Percentiles rank a stretch among this genome's conserved stretches.
Conservation (phyloP, 2,113 vertebrate species). For the Alligator mississippiensis region DNA sequence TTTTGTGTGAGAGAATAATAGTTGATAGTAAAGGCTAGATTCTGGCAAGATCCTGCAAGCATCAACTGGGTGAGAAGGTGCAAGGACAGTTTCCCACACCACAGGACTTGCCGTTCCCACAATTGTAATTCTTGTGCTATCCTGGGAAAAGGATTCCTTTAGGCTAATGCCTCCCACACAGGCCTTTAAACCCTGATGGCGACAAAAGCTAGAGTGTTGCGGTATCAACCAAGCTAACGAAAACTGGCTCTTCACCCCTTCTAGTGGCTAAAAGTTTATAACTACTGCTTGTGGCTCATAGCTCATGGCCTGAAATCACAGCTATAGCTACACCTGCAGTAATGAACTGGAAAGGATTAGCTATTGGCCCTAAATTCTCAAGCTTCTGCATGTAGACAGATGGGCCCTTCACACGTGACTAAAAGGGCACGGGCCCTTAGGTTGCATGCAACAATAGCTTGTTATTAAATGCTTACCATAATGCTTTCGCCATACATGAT, state of each 20-base stretch:
- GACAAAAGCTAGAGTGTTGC: neutral
- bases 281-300: neutral
- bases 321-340: neutral
- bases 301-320: rapidly evolving
- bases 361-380: rapidly evolving
- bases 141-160: neutral
- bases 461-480: too few species aligned
- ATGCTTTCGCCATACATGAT: too few species aligned
- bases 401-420: too few species aligned
- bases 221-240: neutral
- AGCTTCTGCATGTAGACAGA: neutral
- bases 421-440: too few species aligned
- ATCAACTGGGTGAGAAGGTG: neutral
- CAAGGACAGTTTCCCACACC: neutral
- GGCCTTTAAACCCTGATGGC: neutral
- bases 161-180: neutral
- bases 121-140: rapidly evolving
- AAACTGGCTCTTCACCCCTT: neutral
- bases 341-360: neutral
- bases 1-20: neutral
- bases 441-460: too few species aligned
- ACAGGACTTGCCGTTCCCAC: too few species aligned
- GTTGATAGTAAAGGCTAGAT: neutral
- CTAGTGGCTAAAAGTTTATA: neutral
- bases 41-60: neutral